A percentile compares a stretch with the other conserved stretches of the same genome.
phyloP scores from a whole-genome alignment of 2,888 invertebrate genomes.

The Pollenia labialis region DNA sequence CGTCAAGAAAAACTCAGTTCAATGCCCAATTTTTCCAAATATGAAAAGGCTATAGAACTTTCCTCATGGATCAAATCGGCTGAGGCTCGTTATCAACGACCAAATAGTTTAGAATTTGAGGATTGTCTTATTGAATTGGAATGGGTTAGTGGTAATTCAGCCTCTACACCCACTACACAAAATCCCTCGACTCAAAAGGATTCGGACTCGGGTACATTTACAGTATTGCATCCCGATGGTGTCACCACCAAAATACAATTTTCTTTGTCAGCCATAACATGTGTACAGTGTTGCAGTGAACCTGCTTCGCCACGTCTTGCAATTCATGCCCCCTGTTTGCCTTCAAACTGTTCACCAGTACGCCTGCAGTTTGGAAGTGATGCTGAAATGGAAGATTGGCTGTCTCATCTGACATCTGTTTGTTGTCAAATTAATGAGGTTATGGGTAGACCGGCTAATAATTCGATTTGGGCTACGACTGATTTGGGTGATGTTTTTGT shows the following conservation, averaged over 20 bases:
- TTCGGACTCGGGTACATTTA: slow-evolving; percentile 89
- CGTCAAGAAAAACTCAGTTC: slow-evolving; percentile 85
- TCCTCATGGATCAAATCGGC: slow-evolving; percentile 94
- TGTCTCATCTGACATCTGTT: slow-evolving; percentile 91
- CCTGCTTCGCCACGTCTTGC: slow-evolving; percentile 91
- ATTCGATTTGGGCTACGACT: slow-evolving; percentile 91
- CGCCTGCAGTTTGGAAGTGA: slow-evolving; percentile 92
- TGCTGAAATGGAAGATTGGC: slow-evolving; percentile 95
- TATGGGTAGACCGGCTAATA: slow-evolving; percentile 88
- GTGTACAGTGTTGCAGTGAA: slow-evolving; percentile 91
- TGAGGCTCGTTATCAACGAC: slow-evolving; percentile 88
- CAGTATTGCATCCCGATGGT: slow-evolving; percentile 91
- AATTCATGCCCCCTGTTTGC: slow-evolving; percentile 88
- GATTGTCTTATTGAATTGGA: slow-evolving; percentile 92
- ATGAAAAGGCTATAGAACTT: slow-evolving; percentile 92
- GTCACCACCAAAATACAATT: slow-evolving; percentile 90
- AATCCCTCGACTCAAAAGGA: slow-evolving; percentile 84
- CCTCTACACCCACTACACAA: slow-evolving; percentile 51
- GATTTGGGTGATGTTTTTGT: slow-evolving; percentile 92
- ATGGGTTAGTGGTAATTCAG: slow-evolving; percentile 87
- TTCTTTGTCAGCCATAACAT: slow-evolving; percentile 90
- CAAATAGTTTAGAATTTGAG: slow-evolving; percentile 86
- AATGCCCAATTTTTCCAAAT: slow-evolving; percentile 85
- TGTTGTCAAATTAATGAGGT: slow-evolving; percentile 90
- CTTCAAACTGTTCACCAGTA: slow-evolving; percentile 85